phyloP scores from a whole-genome alignment of 2,888 invertebrate species.

The Cepaea hortensis region DNA sequence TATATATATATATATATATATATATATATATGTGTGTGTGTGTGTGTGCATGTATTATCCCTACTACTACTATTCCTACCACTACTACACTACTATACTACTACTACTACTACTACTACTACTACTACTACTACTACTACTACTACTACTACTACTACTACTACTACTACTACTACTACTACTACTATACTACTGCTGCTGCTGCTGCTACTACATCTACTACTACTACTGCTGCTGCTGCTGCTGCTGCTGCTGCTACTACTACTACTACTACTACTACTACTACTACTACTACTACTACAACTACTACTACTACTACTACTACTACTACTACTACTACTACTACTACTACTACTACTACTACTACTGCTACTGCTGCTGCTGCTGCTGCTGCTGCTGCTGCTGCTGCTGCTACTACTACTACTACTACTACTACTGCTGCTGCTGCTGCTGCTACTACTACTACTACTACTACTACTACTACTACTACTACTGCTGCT shows the following conservation, averaged over 20 bases:
- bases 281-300: constrained; percentile 7
- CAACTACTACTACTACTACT: background rate
- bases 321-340: background rate
- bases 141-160: background rate
- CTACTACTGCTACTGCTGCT: background rate
- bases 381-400: background rate
- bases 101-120: constrained; percentile 7
- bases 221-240: too few relatives aligned
- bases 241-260: too few relatives aligned
- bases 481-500: too few relatives aligned
- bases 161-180: background rate
- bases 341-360: background rate
- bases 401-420: too few relatives aligned
- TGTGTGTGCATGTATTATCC: too few relatives aligned
- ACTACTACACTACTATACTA: constrained; percentile 57
- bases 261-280: constrained; percentile 56
- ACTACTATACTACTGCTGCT: too few relatives aligned
- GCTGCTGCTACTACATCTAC: too few relatives aligned
- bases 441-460: too few relatives aligned
- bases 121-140: constrained; percentile 7
- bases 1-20: too few relatives aligned
- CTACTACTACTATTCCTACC: background rate
- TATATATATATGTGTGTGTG: too few relatives aligned
- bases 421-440: too few relatives aligned
- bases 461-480: too few relatives aligned